Evolutionary conservation across 1,140 invertebrate genomes (phyloP).

Genomic region (Ips nitidus): DNA sequence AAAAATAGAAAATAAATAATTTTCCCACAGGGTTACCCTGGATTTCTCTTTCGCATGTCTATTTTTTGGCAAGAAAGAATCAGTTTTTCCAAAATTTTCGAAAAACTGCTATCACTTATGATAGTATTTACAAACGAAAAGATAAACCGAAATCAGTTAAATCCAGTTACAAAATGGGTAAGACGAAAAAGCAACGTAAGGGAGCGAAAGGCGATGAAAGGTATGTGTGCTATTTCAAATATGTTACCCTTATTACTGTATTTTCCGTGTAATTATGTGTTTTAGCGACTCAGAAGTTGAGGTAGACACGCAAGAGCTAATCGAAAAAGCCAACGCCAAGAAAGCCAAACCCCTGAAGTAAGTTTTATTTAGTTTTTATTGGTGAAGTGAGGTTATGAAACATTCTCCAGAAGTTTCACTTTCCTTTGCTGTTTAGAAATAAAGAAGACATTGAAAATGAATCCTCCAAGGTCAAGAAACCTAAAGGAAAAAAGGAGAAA

Average conservation of each 20-base stretch:
- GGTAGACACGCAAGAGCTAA: conserved; percentile 43
- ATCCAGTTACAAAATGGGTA: conserved; percentile 60
- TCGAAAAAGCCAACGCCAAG: conserved; percentile 42
- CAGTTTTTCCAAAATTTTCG: conserved; percentile 10
- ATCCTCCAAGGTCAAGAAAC: conserved; percentile 44
- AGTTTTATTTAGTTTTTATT: conserved; percentile 33
- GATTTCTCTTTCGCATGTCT: conserved; percentile 16
- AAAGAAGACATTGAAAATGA: conserved; percentile 43
- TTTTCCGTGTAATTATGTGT: conserved; percentile 30
- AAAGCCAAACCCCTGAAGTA: conserved; percentile 47
- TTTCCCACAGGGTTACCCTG: neutral
- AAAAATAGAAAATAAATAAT: too few species aligned
- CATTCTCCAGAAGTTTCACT: conserved; percentile 9
- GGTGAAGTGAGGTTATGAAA: conserved; percentile 40
- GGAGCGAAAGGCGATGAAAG: conserved; percentile 63
- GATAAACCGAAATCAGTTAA: conserved; percentile 26
- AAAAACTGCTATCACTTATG: conserved; percentile 36
- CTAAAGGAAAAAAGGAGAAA: conserved; percentile 51
- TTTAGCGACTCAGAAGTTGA: conserved; percentile 47
- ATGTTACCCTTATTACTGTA: conserved; percentile 38
- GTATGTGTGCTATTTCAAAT: conserved; percentile 49
- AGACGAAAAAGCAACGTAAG: conserved; percentile 70
- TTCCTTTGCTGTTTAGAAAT: conserved; percentile 32
- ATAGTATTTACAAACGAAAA: conserved; percentile 36
- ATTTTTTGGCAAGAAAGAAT: conserved; percentile 23